phyloP scores from a whole-genome alignment of 2,888 invertebrate genomes.

The Eupithecia inturbata region DNA sequence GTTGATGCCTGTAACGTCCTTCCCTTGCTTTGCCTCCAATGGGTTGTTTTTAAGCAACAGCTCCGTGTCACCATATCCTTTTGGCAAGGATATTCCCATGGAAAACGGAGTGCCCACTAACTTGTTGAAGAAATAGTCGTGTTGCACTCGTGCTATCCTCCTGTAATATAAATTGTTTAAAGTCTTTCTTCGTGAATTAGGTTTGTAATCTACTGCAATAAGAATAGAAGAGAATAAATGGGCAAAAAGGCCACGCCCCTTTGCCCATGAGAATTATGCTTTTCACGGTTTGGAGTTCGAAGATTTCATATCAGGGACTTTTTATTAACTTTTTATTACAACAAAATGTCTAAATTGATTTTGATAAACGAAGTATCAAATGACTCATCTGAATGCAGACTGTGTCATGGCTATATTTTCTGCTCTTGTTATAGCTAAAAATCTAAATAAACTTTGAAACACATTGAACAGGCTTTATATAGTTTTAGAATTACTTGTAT shows the following conservation, averaged over 20 bases:
- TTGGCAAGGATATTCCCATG: constrained; percentile 92
- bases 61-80: constrained; percentile 90
- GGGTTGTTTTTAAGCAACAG: constrained; percentile 92
- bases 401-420: not conserved
- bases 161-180: constrained; percentile 50
- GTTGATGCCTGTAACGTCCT: constrained; percentile 87
- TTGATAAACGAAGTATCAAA: not conserved
- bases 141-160: constrained; percentile 90
- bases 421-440: not conserved
- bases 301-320: not conserved
- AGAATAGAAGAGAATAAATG: too few relatives aligned
- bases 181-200: not conserved
- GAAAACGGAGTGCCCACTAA: constrained; percentile 94
- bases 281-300: not conserved
- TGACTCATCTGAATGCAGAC: not conserved
- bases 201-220: too few relatives aligned
- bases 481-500: not conserved
- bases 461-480: not conserved
- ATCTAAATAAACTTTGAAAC: not conserved
- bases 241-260: too few relatives aligned
- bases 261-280: not conserved
- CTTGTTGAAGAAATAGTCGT: constrained; percentile 93
- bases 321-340: not conserved
- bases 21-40: constrained; percentile 86
- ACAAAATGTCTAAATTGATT: not conserved